A percentile compares a stretch with the other conserved stretches of the same genome.
These are phyloP conservation scores for Manis javanica DNA, from an alignment of 2,797 vertebrate species.

Conservation along the genomic window DNA sequence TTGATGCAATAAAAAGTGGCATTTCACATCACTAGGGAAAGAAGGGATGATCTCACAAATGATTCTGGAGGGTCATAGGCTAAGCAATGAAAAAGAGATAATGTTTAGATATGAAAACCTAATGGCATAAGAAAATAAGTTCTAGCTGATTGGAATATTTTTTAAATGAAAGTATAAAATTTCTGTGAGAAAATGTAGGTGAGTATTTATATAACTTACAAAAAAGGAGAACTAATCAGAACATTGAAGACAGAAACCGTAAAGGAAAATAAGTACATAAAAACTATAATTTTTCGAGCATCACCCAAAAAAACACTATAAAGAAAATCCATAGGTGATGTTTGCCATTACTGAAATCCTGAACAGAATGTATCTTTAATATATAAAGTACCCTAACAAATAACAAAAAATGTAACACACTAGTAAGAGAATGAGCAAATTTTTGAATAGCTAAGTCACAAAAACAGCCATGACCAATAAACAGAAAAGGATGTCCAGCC, in stretches of 20 bases:
- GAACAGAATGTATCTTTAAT: conserved; percentile 11
- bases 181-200: conserved; percentile 29
- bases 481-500: background rate
- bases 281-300: conserved; percentile 21
- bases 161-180: conserved; percentile 34
- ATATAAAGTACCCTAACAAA: background rate
- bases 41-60: background rate
- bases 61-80: background rate
- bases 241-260: background rate
- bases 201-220: conserved; percentile 17
- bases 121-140: conserved; percentile 38
- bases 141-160: conserved; percentile 5
- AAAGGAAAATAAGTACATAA: conserved; percentile 25
- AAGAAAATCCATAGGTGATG: conserved; percentile 2
- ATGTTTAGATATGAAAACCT: conserved; percentile 1
- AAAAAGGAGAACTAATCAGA: conserved; percentile 1
- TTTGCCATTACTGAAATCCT: conserved; percentile 29
- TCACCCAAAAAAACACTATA: background rate
- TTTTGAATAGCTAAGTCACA: conserved; percentile 2
- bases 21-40: background rate
- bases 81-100: conserved; percentile 8
- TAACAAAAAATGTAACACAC: conserved; percentile 15
- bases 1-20: background rate
- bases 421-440: conserved; percentile 27
- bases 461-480: background rate